Evolutionary conservation across 2,888 invertebrate genomes (phyloP), one percentile per base, ranked within the genome.

Genomic region (Argynnis bischoffii): DNA sequence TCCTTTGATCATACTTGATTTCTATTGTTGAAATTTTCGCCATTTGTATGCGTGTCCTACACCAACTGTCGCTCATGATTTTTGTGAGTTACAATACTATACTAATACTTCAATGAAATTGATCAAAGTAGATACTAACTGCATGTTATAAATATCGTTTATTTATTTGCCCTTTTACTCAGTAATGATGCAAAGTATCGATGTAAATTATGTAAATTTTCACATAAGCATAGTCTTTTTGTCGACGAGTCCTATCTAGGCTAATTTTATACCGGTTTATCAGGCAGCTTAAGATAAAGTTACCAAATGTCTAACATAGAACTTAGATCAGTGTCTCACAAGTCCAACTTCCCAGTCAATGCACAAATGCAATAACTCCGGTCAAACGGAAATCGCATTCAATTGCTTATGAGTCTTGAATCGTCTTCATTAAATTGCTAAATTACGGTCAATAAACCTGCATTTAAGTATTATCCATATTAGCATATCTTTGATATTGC

Each of bases 381-480:
- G 60, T 70, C 60, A 41, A 70, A 71, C 66, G 74, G 70, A 75
- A 76, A 78, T 78, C 76, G 77, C 75, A 66, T 78, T 72, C 77
- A 78, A 80, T 79, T 77, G 78, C 66, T 65, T 54, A 70, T 68
- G 63, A 66, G 70, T 66, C 75, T 73, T 69, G 73, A 75, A 79
- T 77, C 77, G 77, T 81, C 77, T 74, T 77, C 75, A 77, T 78
- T 78, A 75, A 70, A 81, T 79, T 82, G 76, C 78, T 74, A 78
- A 79, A 83, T 81, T 81, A 82, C 77, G 70, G 77, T 70, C 80
- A 78, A 81, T 85, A 83, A 83, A 82, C 77, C 76, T 72, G 70
- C 35, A 72, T 72, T 41, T 70, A 66, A 70, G 64, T 63, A 61
- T 60, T 53, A 64, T 41, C 63, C 46, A 63, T 54, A 64, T 72